These are phyloP conservation scores for Styela clava DNA, from an alignment of 23 tunicate species.

Conservation along the genomic window DNA sequence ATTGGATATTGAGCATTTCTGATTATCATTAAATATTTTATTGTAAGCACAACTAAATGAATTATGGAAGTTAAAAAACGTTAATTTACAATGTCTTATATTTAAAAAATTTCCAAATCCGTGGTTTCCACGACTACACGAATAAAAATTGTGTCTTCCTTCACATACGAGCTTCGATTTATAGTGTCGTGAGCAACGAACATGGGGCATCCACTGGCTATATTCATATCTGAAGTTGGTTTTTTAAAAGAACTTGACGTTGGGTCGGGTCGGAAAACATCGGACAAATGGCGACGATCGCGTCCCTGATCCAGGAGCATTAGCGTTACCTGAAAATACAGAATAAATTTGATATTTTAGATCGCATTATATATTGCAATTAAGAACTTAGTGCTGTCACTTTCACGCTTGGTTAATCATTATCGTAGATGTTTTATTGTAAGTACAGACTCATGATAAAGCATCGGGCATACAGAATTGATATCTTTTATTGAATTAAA, in stretches of 20 bases:
- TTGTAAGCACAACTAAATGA: too few species aligned
- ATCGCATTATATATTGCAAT: too few species aligned
- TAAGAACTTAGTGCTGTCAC: too few species aligned
- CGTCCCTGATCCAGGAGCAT: conserved; percentile 13
- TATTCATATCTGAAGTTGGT: conserved; percentile 24
- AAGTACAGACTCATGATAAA: too few species aligned
- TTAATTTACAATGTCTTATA: too few species aligned
- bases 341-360: too few species aligned
- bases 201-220: conserved; percentile 16
- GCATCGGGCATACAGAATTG: too few species aligned
- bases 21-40: too few species aligned
- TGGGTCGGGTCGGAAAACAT: conserved; percentile 13
- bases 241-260: conserved; percentile 5
- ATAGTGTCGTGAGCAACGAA: conserved; percentile 11
- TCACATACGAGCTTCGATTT: neutral
- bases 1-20: too few species aligned
- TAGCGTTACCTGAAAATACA: conserved; percentile 18
- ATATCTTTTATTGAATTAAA: neutral
- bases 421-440: too few species aligned
- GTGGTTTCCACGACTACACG: neutral
- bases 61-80: too few species aligned
- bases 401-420: too few species aligned
- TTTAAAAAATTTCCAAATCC: conserved; percentile 20
- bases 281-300: conserved; percentile 24
- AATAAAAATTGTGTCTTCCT: conserved; percentile 25